These are phyloP conservation scores for Centruroides sculpturatus DNA, from an alignment of 1,140 invertebrate species.

Conservation along the genomic window DNA sequence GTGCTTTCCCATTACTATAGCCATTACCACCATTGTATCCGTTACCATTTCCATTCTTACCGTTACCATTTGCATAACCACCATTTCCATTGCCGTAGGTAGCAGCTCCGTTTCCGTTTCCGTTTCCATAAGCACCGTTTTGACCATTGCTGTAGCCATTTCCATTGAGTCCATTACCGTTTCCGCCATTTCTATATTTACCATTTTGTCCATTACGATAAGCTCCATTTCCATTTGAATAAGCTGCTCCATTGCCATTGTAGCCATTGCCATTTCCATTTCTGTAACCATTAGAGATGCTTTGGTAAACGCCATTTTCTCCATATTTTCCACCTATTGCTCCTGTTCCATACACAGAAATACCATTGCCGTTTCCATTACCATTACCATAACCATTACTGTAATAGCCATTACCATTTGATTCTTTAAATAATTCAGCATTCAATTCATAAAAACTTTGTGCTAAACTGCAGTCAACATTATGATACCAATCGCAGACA, in stretches of 20 bases:
- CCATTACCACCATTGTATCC: background rate
- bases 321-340: constrained; percentile 17
- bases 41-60: background rate
- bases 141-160: constrained; percentile 11
- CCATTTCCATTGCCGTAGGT: constrained; percentile 18
- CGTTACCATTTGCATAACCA: constrained; percentile 21
- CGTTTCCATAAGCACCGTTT: constrained; percentile 11
- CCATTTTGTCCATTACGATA: background rate
- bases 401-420: constrained; percentile 22
- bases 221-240: background rate
- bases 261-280: constrained; percentile 19
- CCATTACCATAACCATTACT: constrained; percentile 3
- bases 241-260: constrained; percentile 1
- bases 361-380: constrained; percentile 20
- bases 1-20: constrained; percentile 25
- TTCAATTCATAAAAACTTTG: constrained; percentile 40
- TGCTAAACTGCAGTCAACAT: constrained; percentile 52
- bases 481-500: constrained; percentile 65
- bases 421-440: constrained; percentile 24
- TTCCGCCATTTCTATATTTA: constrained; percentile 1
- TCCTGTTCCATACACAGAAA: constrained; percentile 18
- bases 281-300: constrained; percentile 12
- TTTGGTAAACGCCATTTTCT: too few relatives aligned
- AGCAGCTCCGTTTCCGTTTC: constrained; percentile 13
- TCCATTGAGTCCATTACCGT: background rate